A percentile compares a stretch with the other conserved stretches of the same genome.
These are phyloP conservation scores for Stenodema calcarata DNA, from an alignment of 2,888 invertebrate species.

Conservation along the genomic window DNA sequence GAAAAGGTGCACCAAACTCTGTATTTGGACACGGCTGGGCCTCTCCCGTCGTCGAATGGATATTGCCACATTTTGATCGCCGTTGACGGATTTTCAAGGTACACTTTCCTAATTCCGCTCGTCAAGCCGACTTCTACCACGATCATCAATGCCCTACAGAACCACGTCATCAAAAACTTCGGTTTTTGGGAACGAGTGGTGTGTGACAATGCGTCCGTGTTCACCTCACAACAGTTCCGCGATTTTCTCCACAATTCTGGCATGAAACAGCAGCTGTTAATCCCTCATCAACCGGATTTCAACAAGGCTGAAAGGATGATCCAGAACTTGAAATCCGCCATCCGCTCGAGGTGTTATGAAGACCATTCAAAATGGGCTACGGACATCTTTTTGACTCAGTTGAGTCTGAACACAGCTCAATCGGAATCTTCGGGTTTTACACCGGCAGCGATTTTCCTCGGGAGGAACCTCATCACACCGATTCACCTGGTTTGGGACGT, in stretches of 20 bases:
- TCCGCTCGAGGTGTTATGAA: no score
- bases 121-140: background rate
- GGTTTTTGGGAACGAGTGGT: background rate
- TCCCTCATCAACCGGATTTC: no score
- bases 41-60: background rate
- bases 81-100: background rate
- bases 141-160: background rate
- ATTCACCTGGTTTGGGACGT: no score
- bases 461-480: background rate
- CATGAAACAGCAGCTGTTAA: no score
- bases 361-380: background rate
- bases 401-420: background rate
- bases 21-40: background rate
- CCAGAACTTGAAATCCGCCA: no score
- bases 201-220: background rate
- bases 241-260: background rate
- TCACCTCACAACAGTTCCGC: slow-evolving; percentile 2
- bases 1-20: background rate
- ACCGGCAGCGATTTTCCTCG: background rate
- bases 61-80: no score
- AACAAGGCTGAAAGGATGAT: no score
- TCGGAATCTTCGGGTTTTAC: background rate
- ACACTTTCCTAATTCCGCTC: background rate
- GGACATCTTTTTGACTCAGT: background rate
- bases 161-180: background rate